These are phyloP conservation scores for Drosophila melanocephala DNA, from an alignment of 2,888 invertebrate species.

Conservation along the genomic window DNA sequence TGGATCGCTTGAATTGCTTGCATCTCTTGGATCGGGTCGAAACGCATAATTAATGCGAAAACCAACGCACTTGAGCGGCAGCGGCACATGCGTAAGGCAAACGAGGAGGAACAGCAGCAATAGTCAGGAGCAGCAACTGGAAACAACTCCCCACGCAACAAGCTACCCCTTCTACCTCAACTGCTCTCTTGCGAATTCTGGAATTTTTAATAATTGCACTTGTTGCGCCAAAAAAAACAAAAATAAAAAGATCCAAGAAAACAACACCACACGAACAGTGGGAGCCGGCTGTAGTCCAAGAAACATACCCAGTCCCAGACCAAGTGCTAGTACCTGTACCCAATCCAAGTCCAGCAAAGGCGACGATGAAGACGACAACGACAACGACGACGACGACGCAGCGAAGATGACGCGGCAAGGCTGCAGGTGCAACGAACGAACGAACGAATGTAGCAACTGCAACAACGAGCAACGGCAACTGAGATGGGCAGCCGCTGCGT, in stretches of 20 bases:
- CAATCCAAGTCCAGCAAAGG: slow-evolving; percentile 50
- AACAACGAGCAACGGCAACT: slow-evolving; percentile 47
- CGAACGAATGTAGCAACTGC: slow-evolving; percentile 30
- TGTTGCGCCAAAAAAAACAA: slow-evolving; percentile 74
- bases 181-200: slow-evolving; percentile 62
- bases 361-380: slow-evolving; percentile 79
- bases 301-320: slow-evolving; percentile 27
- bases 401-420: slow-evolving; percentile 78
- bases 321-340: slow-evolving; percentile 26
- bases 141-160: slow-evolving; percentile 76
- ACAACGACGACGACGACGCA: slow-evolving; percentile 54
- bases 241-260: slow-evolving; percentile 33
- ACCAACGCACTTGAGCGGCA: slow-evolving; percentile 78
- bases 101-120: slow-evolving; percentile 53
- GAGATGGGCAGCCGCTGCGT: slow-evolving; percentile 74
- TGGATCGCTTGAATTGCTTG: slow-evolving; percentile 48
- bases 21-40: slow-evolving; percentile 51
- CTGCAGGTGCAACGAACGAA: slow-evolving; percentile 77
- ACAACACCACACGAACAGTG: slow-evolving; percentile 62
- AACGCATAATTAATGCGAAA: slow-evolving; percentile 81
- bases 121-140: slow-evolving; percentile 65
- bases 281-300: slow-evolving; percentile 63
- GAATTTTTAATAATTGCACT: slow-evolving; percentile 82
- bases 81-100: slow-evolving; percentile 70
- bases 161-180: slow-evolving; percentile 12